Conservation (phyloP, 2,888 invertebrate genomes). For the Masnerella sp. region DNA sequence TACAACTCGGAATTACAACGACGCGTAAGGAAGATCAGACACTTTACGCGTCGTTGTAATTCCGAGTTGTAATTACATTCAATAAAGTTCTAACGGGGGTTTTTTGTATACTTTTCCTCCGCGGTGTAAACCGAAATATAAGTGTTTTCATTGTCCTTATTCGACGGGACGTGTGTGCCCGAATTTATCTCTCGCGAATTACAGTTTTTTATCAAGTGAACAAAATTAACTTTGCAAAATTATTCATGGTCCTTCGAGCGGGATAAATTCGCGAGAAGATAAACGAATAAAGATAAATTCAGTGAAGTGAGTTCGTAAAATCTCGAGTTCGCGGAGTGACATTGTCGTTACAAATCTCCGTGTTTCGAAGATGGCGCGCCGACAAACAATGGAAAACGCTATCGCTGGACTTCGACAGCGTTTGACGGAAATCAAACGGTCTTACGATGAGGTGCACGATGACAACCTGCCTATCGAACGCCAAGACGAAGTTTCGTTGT, state of each 20-base stretch:
- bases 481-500: background rate
- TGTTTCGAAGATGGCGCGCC: background rate
- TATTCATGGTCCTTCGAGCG: constrained; percentile 9
- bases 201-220: no score
- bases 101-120: no score
- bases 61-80: no score
- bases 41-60: no score
- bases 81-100: no score
- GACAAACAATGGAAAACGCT: background rate
- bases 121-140: no score
- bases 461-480: background rate
- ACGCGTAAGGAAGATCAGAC: no score
- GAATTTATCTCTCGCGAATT: no score
- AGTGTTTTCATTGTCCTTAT: no score
- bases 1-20: no score
- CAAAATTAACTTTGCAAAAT: no score
- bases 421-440: background rate
- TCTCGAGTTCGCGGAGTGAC: background rate
- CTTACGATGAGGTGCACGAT: background rate
- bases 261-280: background rate
- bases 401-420: constrained; percentile 3
- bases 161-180: no score
- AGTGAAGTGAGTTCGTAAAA: background rate
- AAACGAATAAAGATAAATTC: background rate
- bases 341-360: background rate